Base-by-base conservation (phyloP, 2,113 vertebrate species). In the Xiphias gladius region DNA sequence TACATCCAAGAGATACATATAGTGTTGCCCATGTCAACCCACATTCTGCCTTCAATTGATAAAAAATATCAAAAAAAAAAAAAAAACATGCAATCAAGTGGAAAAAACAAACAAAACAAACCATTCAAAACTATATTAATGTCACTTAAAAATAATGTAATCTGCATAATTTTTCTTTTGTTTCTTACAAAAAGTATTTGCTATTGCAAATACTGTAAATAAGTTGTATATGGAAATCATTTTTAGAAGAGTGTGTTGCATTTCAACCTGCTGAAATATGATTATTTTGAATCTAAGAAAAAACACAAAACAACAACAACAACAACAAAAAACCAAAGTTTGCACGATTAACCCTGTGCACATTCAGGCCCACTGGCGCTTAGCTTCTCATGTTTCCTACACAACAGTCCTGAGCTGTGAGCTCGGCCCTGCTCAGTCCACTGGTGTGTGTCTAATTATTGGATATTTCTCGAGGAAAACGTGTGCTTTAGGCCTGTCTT, bases 401-500 rank as follows among this genome's bases (percentile, higher is more conserved):
- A 48, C 64, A 70, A 22, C 59, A 54, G 55, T 54, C 37, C 74
- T 32, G 46, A 64, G 14, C 73, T 52, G 63, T 20, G 37, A 79
- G 58, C 73, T 64, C n/a, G 17, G 61, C 72, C 58, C 78, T 61
- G 83, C 73, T 82, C 73, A 8, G 46, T 43, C 64, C 46, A 10
- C 73, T 88, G 75, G 86, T 8, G n/a, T 82, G 54, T 41, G 70
- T 85, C 83, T 87, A 82, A 93, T 89, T 88, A 89, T 71, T 54
- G 86, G 66, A 77, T 79, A 72, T 83, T 74, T 77, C 28, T 52
- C 71, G 54, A 90, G 58, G 46, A 73, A 85, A 71, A 52, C 13
- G 3, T 46, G 78, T 32, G 12, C 76, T 73, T 55, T 48, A 79
- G 79, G 50, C 75, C 67, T 71, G 55, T 84, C 46, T 63, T 67